phyloP scores from a whole-genome alignment of 2,797 vertebrate genomes.

The Danio tinwini region DNA sequence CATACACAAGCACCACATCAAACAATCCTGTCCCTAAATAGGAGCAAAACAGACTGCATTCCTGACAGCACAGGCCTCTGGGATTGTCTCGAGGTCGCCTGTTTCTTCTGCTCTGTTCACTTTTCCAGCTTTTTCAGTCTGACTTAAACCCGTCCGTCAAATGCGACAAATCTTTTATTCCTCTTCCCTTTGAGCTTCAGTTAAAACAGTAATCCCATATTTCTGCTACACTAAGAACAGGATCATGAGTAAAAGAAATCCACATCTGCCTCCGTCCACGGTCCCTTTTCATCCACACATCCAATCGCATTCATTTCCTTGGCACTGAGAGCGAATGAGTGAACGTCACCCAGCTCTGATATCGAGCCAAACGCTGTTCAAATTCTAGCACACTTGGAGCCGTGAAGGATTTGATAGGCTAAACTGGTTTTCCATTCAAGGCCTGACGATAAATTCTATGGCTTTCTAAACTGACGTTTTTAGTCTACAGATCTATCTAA shows the following conservation, averaged over 20 bases:
- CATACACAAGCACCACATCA: not conserved
- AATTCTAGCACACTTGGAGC: not conserved
- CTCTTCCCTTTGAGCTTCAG: conserved; percentile 4
- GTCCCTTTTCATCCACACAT: conserved; percentile 20
- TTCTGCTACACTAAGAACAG: conserved; percentile 24
- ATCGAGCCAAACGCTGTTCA: not conserved
- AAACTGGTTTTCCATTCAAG: not conserved
- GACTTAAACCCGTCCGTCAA: conserved; percentile 37
- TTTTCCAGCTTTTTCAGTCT: not conserved
- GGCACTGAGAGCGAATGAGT: conserved; percentile 25
- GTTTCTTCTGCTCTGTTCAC: conserved; percentile 6
- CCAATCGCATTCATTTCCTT: not conserved
- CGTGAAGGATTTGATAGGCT: not conserved
- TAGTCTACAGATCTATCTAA: too few species aligned
- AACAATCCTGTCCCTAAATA: not conserved
- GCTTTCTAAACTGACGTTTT: not conserved
- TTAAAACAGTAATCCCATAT: conserved; percentile 34
- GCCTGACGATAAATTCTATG: conserved; percentile 5
- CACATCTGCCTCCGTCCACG: conserved; percentile 27
- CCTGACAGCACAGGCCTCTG: not conserved
- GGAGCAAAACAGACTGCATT: not conserved
- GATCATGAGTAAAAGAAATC: conserved; percentile 13
- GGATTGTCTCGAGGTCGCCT: conserved; percentile 9
- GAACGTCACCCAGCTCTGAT: conserved; percentile 11
- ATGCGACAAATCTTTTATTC: conserved; percentile 22